phyloP scores from a whole-genome alignment of 2,113 vertebrate genomes.

The Charadrius vociferus region DNA sequence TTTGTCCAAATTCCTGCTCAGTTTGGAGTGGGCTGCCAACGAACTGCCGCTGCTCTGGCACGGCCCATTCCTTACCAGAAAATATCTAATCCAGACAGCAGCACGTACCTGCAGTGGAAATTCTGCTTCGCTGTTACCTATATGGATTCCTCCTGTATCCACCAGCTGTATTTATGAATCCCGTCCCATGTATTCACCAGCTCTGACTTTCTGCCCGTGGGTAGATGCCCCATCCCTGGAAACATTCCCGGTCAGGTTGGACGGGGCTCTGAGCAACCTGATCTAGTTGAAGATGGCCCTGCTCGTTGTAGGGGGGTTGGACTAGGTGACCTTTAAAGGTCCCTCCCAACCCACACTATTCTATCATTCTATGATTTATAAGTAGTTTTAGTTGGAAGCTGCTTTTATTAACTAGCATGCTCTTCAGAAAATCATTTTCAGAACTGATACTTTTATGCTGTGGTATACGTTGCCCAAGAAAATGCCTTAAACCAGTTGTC shows the following conservation, averaged over 20 bases:
- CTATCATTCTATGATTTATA: background rate
- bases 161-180: background rate
- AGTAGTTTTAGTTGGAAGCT: background rate
- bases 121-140: fast-evolving
- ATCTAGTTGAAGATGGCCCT: background rate
- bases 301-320: background rate
- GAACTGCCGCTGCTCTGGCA: background rate
- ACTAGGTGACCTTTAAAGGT: background rate
- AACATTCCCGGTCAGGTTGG: background rate
- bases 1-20: background rate
- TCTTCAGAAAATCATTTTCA: background rate
- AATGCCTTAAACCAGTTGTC: background rate
- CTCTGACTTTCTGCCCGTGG: background rate
- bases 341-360: background rate
- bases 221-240: background rate
- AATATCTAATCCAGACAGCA: background rate
- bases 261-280: background rate
- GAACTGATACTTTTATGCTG: background rate
- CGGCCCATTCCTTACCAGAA: background rate
- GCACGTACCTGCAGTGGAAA: background rate
- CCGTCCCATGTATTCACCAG: fast-evolving
- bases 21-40: background rate
- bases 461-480: background rate
- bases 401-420: background rate
- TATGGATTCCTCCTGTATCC: background rate